phyloP scores from a whole-genome alignment of 2,888 invertebrate species.

The Yponomeuta evonymella region DNA sequence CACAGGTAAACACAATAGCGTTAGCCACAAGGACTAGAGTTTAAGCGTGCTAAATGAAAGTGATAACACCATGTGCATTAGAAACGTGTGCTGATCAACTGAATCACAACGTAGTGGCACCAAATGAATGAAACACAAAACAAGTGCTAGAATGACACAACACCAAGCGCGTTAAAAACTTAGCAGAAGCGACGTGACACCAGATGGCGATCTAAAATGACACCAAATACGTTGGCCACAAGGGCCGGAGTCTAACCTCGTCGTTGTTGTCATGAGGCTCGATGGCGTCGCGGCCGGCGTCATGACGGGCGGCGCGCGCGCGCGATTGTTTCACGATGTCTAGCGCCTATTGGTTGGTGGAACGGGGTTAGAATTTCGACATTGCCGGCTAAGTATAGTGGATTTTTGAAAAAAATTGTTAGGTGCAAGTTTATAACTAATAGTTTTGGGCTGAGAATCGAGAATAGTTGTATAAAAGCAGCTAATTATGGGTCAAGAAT shows the following conservation, averaged over 20 bases:
- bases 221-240: conserved; percentile 10
- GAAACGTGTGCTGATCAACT: no score
- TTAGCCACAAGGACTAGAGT: no score
- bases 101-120: background rate
- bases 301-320: conserved; percentile 82
- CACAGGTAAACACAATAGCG: no score
- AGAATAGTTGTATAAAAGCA: no score
- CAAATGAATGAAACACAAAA: background rate
- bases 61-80: no score
- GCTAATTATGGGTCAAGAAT: no score
- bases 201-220: conserved; percentile 23
- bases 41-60: no score
- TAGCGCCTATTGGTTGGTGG: conserved; percentile 79
- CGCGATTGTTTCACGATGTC: conserved; percentile 96
- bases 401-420: conserved; percentile 22
- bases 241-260: conserved; percentile 74
- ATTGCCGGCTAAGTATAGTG: conserved; percentile 13
- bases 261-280: conserved; percentile 85
- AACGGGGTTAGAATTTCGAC: background rate
- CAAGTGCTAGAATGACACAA: conserved; percentile 18
- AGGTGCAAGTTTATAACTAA: no score
- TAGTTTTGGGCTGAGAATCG: no score
- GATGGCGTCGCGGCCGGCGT: conserved; percentile 82
- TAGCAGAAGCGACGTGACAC: no score
- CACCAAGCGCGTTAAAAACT: conserved; percentile 6